Evolutionary conservation across 2,113 vertebrate species (phyloP).

Genomic region (Pelusios castaneus): DNA sequence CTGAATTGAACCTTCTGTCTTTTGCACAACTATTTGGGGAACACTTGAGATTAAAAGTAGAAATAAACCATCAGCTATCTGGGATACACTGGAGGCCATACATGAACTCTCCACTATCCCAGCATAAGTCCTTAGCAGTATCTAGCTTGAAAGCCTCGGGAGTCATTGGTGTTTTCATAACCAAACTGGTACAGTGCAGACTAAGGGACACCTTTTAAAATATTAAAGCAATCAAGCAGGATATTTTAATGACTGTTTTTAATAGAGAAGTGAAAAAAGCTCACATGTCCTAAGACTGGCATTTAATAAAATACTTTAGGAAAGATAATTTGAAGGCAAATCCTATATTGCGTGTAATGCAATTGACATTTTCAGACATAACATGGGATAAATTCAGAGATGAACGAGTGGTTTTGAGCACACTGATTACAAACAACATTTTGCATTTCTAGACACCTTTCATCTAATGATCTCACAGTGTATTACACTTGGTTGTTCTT

Average conservation of each 20-base stretch:
- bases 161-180: neutral
- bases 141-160: neutral
- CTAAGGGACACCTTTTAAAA: neutral
- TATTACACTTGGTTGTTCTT: rapidly evolving
- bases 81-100: neutral
- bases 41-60: neutral
- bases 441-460: neutral
- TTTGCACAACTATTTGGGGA: neutral
- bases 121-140: neutral
- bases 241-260: neutral
- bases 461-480: neutral
- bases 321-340: neutral
- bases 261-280: neutral
- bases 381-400: rapidly evolving
- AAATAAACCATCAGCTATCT: neutral
- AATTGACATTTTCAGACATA: neutral
- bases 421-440: neutral
- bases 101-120: neutral
- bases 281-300: rapidly evolving
- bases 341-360: rapidly evolving
- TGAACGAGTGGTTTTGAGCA: neutral
- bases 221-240: neutral
- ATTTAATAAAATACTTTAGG: neutral
- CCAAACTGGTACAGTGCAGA: neutral
- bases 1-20: neutral